Evolutionary conservation across 2,888 invertebrate species (phyloP), one percentile per base, ranked within the genome.

Genomic region (Limnephilus marmoratus): DNA sequence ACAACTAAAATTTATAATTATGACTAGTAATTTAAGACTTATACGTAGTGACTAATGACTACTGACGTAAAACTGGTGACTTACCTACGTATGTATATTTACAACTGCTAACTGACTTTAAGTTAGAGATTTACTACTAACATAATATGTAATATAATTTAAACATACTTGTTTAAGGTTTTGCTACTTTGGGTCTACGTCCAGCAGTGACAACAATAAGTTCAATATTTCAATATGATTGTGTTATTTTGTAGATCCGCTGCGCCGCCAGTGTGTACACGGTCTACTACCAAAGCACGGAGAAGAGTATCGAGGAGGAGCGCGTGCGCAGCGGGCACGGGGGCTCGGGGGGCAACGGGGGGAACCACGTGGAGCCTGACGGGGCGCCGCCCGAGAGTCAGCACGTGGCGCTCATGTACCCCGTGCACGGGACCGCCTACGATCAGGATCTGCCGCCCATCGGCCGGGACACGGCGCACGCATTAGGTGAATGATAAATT

Each of bases 251-350:
- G n/a, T 92, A 97, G 95, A 95, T 97, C 83, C 96, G 97, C 2
- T 97, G 97, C 95, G 97, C 97, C 93, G 97, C 97, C 0, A 97
- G 97, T 93, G 96, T 97, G 94, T 96, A 97, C 94, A 96, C 97
- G 94, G 95, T 97, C 87, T 97, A 97, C 94, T 97, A 97, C 96
- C 96, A 97, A 94, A 97, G 97, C 94, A 97, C 97, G 12, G 97
- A 97, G 94, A 97, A 97, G 94, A 97, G 96, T 94, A 96, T 97
- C 80, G 97, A 97, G 94, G 96, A 97, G 94, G 97, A 97, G 94
- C 95, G 95, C 94, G 85, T 87, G 7, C 90, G 91, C 45, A 85
- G 82, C 41, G 91, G 68, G 24, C 90, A 92, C 88, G 85, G 34
- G 94, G 94, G 12, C 92, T 93, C 86, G 93, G 85, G 87, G 15